Evolutionary conservation across 2,888 invertebrate genomes (phyloP).

Genomic region (Dryococelus australis): DNA sequence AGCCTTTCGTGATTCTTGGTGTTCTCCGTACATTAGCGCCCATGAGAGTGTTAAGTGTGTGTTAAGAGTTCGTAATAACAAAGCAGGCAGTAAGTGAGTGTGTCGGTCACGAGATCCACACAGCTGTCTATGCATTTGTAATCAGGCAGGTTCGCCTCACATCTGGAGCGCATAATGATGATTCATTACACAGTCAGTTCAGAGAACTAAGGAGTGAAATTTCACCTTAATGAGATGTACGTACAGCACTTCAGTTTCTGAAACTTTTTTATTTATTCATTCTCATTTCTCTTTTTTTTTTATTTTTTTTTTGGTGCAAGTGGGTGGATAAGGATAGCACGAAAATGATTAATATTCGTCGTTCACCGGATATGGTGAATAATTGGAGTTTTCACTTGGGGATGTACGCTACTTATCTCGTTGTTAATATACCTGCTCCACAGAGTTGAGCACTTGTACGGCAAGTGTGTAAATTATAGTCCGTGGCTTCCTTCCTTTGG

Average conservation of each 20-base stretch:
- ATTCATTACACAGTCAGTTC: neutral
- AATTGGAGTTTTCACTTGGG: neutral
- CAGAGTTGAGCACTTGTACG: neutral
- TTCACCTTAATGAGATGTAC: neutral
- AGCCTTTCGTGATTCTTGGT: neutral
- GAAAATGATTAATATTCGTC: slow-evolving; percentile 3
- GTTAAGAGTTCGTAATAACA: neutral
- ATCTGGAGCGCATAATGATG: neutral
- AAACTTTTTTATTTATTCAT: neutral
- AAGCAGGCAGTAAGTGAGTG: slow-evolving; percentile 1
- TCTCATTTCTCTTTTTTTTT: too few relatives aligned
- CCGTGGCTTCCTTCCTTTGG: neutral
- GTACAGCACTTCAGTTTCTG: neutral
- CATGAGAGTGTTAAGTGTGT: neutral
- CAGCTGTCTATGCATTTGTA: neutral
- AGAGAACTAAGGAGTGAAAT: neutral
- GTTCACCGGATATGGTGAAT: neutral
- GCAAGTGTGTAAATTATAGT: slow-evolving; percentile 3
- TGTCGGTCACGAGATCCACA: neutral
- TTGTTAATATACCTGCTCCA: slow-evolving; percentile 2
- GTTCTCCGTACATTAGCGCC: slow-evolving; percentile 8
- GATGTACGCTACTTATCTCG: neutral
- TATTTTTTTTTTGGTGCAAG: neutral
- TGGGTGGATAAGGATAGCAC: neutral
- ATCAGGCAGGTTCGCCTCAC: neutral